These are phyloP conservation scores for Vollenhovia emeryi DNA, from an alignment of 1,140 invertebrate genomes.

Conservation along the genomic window DNA sequence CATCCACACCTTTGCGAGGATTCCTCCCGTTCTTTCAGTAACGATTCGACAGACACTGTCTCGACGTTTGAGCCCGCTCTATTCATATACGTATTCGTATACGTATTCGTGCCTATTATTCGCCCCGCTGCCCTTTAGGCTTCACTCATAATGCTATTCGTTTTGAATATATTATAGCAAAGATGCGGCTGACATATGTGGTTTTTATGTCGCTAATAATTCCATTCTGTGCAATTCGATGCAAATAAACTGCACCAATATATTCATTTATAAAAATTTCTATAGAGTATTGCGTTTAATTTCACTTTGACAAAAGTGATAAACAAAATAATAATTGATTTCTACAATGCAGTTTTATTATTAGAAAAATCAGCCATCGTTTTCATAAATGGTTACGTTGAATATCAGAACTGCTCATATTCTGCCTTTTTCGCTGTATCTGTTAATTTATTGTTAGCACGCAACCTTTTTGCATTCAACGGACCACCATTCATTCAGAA, in stretches of 20 bases:
- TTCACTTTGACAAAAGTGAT: background rate
- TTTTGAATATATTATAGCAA: background rate
- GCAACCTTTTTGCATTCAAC: background rate
- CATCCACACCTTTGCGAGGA: conserved; percentile 4
- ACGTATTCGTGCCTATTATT: conserved; percentile 50
- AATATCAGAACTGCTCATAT: background rate
- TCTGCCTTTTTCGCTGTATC: background rate
- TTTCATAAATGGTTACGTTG: background rate
- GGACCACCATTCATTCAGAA: conserved; percentile 7
- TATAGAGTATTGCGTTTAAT: background rate
- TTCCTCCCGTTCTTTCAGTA: conserved; percentile 22
- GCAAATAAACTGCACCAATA: background rate
- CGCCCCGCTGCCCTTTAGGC: background rate
- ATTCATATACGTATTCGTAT: conserved; percentile 31
- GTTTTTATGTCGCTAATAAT: conserved; percentile 8
- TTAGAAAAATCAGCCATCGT: background rate
- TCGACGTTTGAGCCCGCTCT: background rate
- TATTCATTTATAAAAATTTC: background rate
- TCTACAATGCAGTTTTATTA: background rate
- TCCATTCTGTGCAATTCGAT: background rate
- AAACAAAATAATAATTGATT: background rate
- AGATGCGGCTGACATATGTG: background rate
- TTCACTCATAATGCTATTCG: conserved; percentile 8
- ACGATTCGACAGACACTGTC: conserved; percentile 30
- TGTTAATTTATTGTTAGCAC: background rate